phyloP scores from a whole-genome alignment of 2,797 vertebrate species.

The Cyprinodon diabolis region DNA sequence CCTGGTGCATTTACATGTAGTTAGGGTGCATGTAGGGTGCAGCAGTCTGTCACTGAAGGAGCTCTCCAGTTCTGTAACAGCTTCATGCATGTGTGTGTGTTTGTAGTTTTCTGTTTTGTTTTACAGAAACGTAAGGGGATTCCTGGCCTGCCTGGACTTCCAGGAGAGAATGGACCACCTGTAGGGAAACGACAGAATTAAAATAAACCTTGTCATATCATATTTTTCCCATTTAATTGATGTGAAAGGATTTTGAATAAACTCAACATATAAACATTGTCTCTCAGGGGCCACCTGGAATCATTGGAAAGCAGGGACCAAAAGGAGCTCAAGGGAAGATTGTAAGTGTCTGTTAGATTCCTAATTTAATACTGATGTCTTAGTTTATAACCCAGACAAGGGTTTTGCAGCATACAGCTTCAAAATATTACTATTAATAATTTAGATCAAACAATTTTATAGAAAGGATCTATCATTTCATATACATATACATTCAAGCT shows the following conservation, averaged over 20 bases:
- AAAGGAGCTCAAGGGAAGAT: conserved; percentile 74
- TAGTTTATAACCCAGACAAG: not conserved
- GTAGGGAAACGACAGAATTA: conserved; percentile 58
- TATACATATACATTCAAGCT: not conserved
- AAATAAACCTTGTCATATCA: not conserved
- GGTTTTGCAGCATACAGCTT: not conserved
- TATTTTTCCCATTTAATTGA: not conserved
- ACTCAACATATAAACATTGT: not conserved
- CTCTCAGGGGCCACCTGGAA: conserved; percentile 75
- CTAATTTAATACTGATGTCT: not conserved
- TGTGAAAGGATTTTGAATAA: not conserved
- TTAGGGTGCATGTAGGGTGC: too few relatives aligned
- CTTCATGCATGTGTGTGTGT: not conserved
- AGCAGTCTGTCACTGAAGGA: too few relatives aligned
- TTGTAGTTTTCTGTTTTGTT: not conserved
- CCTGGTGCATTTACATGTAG: too few relatives aligned
- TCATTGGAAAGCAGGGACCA: conserved; percentile 76
- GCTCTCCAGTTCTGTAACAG: too few relatives aligned
- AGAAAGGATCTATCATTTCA: not conserved
- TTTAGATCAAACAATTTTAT: not conserved
- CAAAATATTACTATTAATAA: not conserved
- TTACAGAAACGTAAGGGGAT: conserved; percentile 74
- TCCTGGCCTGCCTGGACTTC: conserved; percentile 67
- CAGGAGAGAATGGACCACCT: conserved; percentile 72
- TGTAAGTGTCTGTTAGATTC: conserved; percentile 63